Evolutionary conservation across 2,888 invertebrate species (phyloP), one percentile per base, ranked within the genome.

Genomic region (Rugalucina vietnamica): DNA sequence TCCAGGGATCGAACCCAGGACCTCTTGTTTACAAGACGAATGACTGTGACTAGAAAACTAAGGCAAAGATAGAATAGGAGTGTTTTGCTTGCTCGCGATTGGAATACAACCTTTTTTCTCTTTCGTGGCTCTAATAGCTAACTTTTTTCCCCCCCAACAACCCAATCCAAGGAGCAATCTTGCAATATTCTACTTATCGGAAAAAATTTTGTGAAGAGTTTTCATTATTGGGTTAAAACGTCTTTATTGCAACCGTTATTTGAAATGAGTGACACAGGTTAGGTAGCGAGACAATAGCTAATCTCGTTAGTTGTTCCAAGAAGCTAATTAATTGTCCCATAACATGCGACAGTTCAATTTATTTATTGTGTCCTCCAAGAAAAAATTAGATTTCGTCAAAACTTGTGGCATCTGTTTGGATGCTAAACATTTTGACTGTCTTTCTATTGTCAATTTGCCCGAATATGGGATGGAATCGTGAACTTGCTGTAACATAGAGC

Each of bases 301-400:
- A 85, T 87, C 82, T 79, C 71, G 70, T 76, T 70, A 79, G 54
- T 60, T 69, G 39, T 57, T 43, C 57, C 69, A 79, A 78, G 81
- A 82, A 72, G 81, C 76, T 76, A 82, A 87, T 87, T 87, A 87
- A 85, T 81, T 71, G 83, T 77, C 54, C 75, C 85, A 65, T 79
- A 79, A 87, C 87, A 87, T 87, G 87, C 85, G 87, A 87, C 87
- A 87, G 81, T 71, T 79, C 87, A 87, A 87, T 87, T 83, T 79
- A 69, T 79, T 83, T 85, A 85, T 84, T 85, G 85, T 87, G 87
- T 87, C 87, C 79, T 84, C 80, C 50, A 37, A 54, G 60, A 71
- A 73, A 57, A 84, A 72, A 87, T 87, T 87, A 77, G 83, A 87
- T 87, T 85, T 83, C 74, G 49, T 39, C 74, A 74, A 73, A 81